Percentiles rank a stretch among this genome's conserved stretches.
Evolutionary conservation across 2,888 invertebrate species (phyloP).

Genomic region (Tridacna gigas): DNA sequence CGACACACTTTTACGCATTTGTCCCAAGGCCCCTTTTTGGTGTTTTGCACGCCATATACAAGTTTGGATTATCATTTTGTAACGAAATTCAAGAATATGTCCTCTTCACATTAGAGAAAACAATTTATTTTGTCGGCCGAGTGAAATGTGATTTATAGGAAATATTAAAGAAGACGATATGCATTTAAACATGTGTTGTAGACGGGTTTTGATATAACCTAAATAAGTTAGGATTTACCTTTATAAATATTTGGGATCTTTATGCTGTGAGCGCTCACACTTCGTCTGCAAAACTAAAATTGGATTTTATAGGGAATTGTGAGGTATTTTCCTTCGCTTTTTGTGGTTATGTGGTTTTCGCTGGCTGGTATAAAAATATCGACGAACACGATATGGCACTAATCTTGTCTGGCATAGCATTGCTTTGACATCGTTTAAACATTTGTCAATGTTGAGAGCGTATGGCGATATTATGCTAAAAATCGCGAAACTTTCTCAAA

Average conservation of each 20-base stretch:
- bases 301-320: constrained; percentile 13
- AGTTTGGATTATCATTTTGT: neutral
- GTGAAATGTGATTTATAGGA: constrained; percentile 23
- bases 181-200: constrained; percentile 31
- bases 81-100: no score
- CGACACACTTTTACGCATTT: no score
- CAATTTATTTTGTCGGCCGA: neutral
- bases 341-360: constrained; percentile 17
- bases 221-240: constrained; percentile 19
- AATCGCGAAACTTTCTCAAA: no score
- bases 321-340: neutral
- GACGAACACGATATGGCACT: neutral
- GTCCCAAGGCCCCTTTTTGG: no score
- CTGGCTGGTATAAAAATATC: constrained; percentile 4
- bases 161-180: constrained; percentile 25
- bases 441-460: no score
- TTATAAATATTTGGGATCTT: constrained; percentile 6
- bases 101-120: no score
- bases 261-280: neutral
- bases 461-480: no score
- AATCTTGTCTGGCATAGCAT: neutral
- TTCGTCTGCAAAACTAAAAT: neutral
- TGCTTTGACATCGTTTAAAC: neutral
- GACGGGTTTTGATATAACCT: constrained; percentile 15
- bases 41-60: no score